Evolutionary conservation across 2,888 invertebrate species (phyloP).

Genomic region (Ceraclea dissimilis): DNA sequence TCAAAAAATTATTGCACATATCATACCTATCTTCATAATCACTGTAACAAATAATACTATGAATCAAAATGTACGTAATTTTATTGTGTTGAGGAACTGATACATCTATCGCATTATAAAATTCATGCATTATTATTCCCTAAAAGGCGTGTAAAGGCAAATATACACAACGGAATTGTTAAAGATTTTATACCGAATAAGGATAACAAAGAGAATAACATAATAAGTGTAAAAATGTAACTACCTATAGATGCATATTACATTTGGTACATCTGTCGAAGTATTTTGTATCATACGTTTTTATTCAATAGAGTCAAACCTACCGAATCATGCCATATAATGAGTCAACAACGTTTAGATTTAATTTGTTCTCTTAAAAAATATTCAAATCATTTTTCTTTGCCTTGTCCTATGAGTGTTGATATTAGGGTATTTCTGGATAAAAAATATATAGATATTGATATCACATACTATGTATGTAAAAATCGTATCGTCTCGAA

Average conservation of each 20-base stretch:
- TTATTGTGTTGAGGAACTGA: too few species aligned
- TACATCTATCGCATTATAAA: too few species aligned
- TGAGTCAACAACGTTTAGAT: neutral
- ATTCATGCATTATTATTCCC: neutral
- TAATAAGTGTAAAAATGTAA: neutral
- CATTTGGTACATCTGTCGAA: neutral
- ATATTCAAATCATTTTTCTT: too few species aligned
- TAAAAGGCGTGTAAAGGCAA: neutral
- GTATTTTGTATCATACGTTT: neutral
- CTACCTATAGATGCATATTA: neutral
- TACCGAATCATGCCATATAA: neutral
- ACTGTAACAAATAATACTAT: too few species aligned
- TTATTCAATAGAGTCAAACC: neutral
- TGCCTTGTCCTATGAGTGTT: too few species aligned
- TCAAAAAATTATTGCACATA: neutral
- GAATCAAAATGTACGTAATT: too few species aligned
- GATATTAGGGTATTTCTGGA: too few species aligned
- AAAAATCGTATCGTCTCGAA: too few species aligned
- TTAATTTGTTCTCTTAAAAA: neutral
- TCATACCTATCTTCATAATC: too few species aligned
- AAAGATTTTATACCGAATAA: neutral
- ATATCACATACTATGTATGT: too few species aligned
- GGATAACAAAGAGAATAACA: neutral
- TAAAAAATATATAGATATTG: too few species aligned
- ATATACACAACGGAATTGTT: neutral